Evolutionary conservation across 2,797 vertebrate genomes (phyloP).

Genomic region (Monodelphis domestica): DNA sequence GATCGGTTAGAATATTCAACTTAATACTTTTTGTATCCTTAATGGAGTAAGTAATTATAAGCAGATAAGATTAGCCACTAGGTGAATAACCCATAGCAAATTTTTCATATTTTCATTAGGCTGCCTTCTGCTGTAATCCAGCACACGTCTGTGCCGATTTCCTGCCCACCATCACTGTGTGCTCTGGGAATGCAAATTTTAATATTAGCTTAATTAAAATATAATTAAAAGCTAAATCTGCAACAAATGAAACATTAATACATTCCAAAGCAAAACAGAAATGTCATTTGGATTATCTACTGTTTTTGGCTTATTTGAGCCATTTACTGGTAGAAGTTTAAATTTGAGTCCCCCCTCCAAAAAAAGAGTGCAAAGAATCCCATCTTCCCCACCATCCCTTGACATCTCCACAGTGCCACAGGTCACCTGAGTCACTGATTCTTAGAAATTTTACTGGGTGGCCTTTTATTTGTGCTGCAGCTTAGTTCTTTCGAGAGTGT

Average conservation of each 20-base stretch:
- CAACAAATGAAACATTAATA: slow-evolving; percentile 41
- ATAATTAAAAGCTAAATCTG: slow-evolving; percentile 53
- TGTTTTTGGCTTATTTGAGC: slow-evolving; percentile 19
- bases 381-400: not conserved
- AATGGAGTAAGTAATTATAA: not conserved
- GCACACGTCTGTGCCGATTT: not conserved
- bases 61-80: slow-evolving; percentile 18
- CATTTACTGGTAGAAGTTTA: not conserved
- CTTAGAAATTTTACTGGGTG: not conserved
- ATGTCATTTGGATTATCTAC: slow-evolving; percentile 35
- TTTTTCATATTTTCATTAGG: not conserved
- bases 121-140: slow-evolving; percentile 44
- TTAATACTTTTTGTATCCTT: not conserved
- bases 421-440: not conserved
- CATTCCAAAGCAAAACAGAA: slow-evolving; percentile 54
- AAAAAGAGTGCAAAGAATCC: not conserved
- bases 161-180: slow-evolving; percentile 6
- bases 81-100: slow-evolving; percentile 29
- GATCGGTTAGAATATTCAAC: not conserved
- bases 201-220: slow-evolving; percentile 62
- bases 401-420: not conserved
- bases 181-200: slow-evolving; percentile 46
- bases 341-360: not conserved
- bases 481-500: not conserved
- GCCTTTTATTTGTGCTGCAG: not conserved